Base-by-base conservation (phyloP, 2,797 vertebrate species). In the Sebastes nivosus region DNA sequence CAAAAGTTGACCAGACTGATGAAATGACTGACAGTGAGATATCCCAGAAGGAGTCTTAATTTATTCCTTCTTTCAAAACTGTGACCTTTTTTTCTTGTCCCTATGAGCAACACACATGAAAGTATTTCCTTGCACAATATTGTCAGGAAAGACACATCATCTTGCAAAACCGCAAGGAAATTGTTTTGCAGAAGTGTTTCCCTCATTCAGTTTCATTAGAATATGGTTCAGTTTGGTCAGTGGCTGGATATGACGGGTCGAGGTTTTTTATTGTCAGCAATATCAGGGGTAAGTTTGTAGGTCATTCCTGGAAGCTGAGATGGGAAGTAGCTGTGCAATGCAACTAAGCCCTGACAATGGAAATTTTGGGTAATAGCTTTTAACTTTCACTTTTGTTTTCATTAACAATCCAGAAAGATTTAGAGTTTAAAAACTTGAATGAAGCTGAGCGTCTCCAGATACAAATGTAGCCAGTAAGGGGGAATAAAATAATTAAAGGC, bases 121-220 rank as follows among this genome's bases (percentile, higher is more conserved):
- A 89, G 66, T 60, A 24, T 84, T 75, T 76, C 34, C 38, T 90
- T 86, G 64, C 87, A 77, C 82, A 89, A 78, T 80, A 75, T 81
- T 86, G 50, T 78, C 76, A 79, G 75, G 81, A 85, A 87, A 78
- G 70, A 77, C 5, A 0, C 57, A 25, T 81, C 72, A 68, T 80
- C 54, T 55, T 52, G 42, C 22, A 20, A 74, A 14, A 82, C 78
- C 84, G 80, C 65, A 80, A 67, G 66, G 69, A 88, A 79, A 79
- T 73, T 0, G 64, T 84, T 86, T 87, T 85, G 80, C 85, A 84
- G 86, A 90, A 90, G 84, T 87, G 36, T 70, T 80, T 81, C 72
- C 64, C 55, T 70, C 42, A 22, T 63, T 75, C 25, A 12, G 66
- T 73, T 89, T 86, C 67, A 60, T 74, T 77, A 10, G 12, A 80